These are phyloP conservation scores for Agapornis canus DNA, from an alignment of 2,797 vertebrate genomes.

Conservation along the genomic window DNA sequence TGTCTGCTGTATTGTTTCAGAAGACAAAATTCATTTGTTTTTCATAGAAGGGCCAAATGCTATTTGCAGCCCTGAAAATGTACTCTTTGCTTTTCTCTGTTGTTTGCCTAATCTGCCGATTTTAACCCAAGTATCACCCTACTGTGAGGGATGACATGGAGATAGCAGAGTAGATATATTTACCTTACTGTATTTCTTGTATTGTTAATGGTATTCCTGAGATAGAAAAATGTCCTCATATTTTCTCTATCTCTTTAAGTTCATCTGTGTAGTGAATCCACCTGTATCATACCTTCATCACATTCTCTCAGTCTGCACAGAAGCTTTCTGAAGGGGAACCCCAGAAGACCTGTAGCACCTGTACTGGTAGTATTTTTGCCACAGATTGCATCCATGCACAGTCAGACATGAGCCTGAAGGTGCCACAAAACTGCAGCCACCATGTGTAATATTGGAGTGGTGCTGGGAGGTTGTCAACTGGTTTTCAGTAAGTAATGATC, in stretches of 20 bases:
- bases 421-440: neutral
- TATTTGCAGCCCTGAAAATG: neutral
- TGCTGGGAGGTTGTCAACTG: neutral
- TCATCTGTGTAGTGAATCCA: neutral
- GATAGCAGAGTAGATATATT: neutral
- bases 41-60: neutral
- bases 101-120: neutral
- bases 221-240: neutral
- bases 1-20: neutral
- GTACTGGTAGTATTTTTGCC: neutral
- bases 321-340: neutral
- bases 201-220: neutral
- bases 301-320: neutral
- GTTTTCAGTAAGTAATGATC: neutral
- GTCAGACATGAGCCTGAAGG: neutral
- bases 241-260: neutral
- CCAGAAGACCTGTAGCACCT: neutral
- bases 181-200: neutral
- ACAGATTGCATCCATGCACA: too few species aligned
- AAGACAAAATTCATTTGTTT: neutral
- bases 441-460: accelerated
- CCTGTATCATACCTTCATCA: neutral
- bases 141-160: neutral
- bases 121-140: neutral
- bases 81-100: neutral